Evolutionary conservation across 2,113 vertebrate species (phyloP), one percentile per base, ranked within the genome.

Genomic region (Saimiri boliviensis): DNA sequence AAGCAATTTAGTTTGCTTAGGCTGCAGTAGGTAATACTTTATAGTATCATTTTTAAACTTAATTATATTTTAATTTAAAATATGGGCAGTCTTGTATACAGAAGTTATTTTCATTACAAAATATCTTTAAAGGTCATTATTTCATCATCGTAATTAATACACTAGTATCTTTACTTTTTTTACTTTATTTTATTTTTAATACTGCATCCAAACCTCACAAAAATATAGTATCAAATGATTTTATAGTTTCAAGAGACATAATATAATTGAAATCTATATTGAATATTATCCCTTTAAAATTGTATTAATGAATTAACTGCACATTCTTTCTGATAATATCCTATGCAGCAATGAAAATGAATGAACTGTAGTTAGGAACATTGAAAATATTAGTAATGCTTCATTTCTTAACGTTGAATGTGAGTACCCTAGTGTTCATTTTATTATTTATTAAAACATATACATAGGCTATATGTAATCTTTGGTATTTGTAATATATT

Each of bases 171-270:
- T 95, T 82, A 81, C 47, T 52, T 82, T 88, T 20, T 88, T 68
- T 30, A 86, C 35, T 89, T 80, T 54, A 81, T 35, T 89, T 93
- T 47, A 91, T 80, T 95, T 96, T 95, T 12, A 84, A 7, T 81
- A 91, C 81, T 32, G 35, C n/a, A 56, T 27, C 7, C 6, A 91
- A 74, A 27, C 14, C 12, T 30, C 37, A 74, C 14, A 76, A 85
- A 80, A 92, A 81, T 56, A 54, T 60, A 76, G 11, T 52, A 25
- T 23, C 73, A 21, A 49, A 49, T 95, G 83, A 68, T 9, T 95
- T 81, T 87, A 77, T 70, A 85, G 30, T 93, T 95, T 97, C 45
- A 91, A 73, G 54, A 96, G 56, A 12, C 12, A 56, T 37, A 12
- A 40, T 25, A 73, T 88, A 76, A 80, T 25, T 91, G 40, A 95